A percentile compares a stretch with the other conserved stretches of the same genome.
These are phyloP conservation scores for Drosophila novamexicana DNA, from an alignment of 1,140 invertebrate species.

Conservation along the genomic window DNA sequence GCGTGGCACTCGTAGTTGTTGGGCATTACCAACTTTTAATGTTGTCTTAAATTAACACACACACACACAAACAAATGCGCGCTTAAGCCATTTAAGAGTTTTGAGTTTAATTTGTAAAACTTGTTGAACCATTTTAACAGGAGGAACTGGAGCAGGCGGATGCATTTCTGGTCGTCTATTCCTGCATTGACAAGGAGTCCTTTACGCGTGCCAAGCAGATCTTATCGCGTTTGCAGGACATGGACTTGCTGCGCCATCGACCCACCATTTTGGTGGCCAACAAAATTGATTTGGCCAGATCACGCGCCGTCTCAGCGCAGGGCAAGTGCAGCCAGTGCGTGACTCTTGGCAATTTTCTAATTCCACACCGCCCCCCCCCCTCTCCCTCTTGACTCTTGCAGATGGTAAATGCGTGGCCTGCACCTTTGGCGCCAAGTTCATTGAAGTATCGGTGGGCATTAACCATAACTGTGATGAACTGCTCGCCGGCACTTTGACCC, in stretches of 20 bases:
- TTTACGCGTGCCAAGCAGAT: conserved; percentile 93
- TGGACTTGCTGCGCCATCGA: conserved; percentile 89
- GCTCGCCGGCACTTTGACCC: conserved; percentile 91
- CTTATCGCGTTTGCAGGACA: conserved; percentile 89
- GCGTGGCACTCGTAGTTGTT: not conserved
- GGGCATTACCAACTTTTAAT: conserved; percentile 54
- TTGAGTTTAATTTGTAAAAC: conserved; percentile 8
- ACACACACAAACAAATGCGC: not conserved
- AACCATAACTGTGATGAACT: conserved; percentile 96
- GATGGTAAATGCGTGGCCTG: conserved; percentile 94
- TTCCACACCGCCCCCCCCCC: not conserved
- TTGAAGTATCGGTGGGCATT: conserved; percentile 95
- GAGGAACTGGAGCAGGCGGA: conserved; percentile 90
- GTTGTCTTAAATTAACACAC: conserved; percentile 12
- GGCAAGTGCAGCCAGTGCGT: conserved; percentile 86
- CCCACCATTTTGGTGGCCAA: conserved; percentile 96
- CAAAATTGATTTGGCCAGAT: conserved; percentile 97
- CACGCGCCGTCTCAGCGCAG: conserved; percentile 93
- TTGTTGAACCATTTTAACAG: conserved; percentile 85
- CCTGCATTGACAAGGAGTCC: conserved; percentile 95
- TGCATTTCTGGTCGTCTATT: conserved; percentile 95
- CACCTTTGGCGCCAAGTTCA: conserved; percentile 93
- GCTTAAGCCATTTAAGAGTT: conserved; percentile 4
- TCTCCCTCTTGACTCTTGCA: conserved; percentile 70
- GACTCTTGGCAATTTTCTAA: conserved; percentile 24